Percentiles rank a stretch among this genome's conserved stretches.
Conservation (phyloP, 2,888 invertebrate genomes). For the Gymnoscelis rufifasciata region DNA sequence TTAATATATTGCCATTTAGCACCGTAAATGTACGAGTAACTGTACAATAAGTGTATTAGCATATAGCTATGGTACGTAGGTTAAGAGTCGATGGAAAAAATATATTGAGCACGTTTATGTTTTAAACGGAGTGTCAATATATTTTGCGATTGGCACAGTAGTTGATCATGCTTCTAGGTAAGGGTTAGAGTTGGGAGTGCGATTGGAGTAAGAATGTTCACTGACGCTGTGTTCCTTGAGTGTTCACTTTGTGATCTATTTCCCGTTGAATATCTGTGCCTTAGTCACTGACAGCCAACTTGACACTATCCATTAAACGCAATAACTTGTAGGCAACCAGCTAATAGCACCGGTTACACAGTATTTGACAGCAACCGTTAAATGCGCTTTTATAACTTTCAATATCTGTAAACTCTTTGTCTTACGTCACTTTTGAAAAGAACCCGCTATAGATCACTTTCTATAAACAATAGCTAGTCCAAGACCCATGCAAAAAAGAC, state of each 20-base stretch:
- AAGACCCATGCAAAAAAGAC: too few species aligned
- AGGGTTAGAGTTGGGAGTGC: conserved; percentile 19
- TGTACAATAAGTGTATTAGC: too few species aligned
- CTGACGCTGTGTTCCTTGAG: conserved; percentile 7
- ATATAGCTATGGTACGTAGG: background rate
- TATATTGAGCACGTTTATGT: background rate
- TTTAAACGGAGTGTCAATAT: conserved; percentile 6
- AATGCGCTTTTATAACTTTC: background rate
- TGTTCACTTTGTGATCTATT: background rate
- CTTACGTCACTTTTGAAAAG: background rate
- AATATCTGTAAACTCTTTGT: background rate
- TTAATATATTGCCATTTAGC: too few species aligned
- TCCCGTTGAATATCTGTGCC: background rate
- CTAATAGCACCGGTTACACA: too few species aligned
- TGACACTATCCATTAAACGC: too few species aligned
- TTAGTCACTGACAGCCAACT: too few species aligned
- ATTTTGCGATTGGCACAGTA: conserved; percentile 8
- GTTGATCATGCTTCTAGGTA: conserved; percentile 15
- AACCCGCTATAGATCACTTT: background rate
- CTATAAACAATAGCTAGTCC: too few species aligned
- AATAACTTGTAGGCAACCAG: too few species aligned
- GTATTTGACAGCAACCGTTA: too few species aligned
- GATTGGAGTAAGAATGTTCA: conserved; percentile 7
- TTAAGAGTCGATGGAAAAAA: conserved; percentile 6
- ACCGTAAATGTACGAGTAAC: too few species aligned